phyloP scores from a whole-genome alignment of 2,113 vertebrate genomes.

The Rhynchomys soricoides region DNA sequence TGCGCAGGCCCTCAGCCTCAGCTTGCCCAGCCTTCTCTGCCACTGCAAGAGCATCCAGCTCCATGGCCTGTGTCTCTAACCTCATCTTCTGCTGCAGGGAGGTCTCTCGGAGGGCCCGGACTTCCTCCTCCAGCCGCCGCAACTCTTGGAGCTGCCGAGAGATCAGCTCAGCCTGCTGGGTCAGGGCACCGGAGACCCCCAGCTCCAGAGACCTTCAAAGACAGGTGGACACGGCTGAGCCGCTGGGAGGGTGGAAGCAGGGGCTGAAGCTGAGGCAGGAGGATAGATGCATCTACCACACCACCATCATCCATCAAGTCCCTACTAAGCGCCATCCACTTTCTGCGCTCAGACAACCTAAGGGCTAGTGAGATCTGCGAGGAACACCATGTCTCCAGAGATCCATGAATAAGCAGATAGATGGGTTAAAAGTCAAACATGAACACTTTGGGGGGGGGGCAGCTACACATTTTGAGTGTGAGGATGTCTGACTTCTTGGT shows the following conservation, averaged over 20 bases:
- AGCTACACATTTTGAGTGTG: not conserved
- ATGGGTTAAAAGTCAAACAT: not conserved
- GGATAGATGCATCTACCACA: not conserved
- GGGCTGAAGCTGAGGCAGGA: not conserved
- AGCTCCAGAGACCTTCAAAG: constrained; percentile 71
- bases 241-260: not conserved
- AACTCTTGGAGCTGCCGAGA: constrained; percentile 79
- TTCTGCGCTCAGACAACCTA: not conserved
- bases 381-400: not conserved
- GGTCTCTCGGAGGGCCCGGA: constrained; percentile 60
- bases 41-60: constrained; percentile 74
- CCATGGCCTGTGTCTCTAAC: constrained; percentile 68
- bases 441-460: too few relatives aligned
- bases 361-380: not conserved
- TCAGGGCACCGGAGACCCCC: constrained; percentile 63
- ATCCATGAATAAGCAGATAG: not conserved
- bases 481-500: too few relatives aligned
- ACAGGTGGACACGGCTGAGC: not conserved
- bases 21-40: constrained; percentile 58
- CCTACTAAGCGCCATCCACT: not conserved
- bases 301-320: not conserved
- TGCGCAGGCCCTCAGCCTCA: constrained; percentile 71
- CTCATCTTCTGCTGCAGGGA: constrained; percentile 74
- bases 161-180: constrained; percentile 80
- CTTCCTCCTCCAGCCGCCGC: constrained; percentile 76